Evolutionary conservation across 2,797 vertebrate species (phyloP), one percentile per base, ranked within the genome.

Genomic region (Moxostoma hubbsi): DNA sequence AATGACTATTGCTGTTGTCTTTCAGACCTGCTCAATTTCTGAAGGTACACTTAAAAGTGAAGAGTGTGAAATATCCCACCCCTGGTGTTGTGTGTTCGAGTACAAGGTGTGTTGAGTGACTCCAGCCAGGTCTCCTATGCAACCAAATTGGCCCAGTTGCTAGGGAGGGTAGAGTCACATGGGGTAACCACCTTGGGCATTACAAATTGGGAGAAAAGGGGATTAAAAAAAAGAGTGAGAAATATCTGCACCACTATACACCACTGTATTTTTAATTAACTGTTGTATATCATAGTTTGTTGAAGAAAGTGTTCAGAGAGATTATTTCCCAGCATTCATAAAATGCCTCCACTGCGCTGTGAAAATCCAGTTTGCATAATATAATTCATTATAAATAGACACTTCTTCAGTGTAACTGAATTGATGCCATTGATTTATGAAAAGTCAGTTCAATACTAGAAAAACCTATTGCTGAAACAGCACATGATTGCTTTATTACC

Each of bases 21-120:
- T 79, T 81, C 69, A 81, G 77, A 77, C 55, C 51, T 79, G 43
- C 24, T 24, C 24, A 55, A 71, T 69, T 82, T 81, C 77, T 83
- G 69, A 67, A 77, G 71, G 79, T 75, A 62, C 64, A 69, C 71
- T 82, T 79, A 75, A 82, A 77, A 9, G 4, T 18, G 1, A 59
- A 6, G 8, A 18, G 7, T 59, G 16, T 59, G 9, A 24, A 24
- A 24, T 24, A 24, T 24, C 24, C 24, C 24, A 24, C 24, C 24
- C 24, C 24, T 24, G 24, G 24, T 2, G 24, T 24, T 24, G 24
- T n/a, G n/a, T n/a, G n/a, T n/a, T n/a, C n/a, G n/a, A n/a, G n/a
- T n/a, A n/a, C n/a, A n/a, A n/a, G n/a, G n/a, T n/a, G n/a, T n/a
- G n/a, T n/a, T n/a, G n/a, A n/a, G n/a, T n/a, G n/a, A n/a, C n/a